Conservation (phyloP, 2,888 invertebrate genomes). For the Drosophila testacea region DNA sequence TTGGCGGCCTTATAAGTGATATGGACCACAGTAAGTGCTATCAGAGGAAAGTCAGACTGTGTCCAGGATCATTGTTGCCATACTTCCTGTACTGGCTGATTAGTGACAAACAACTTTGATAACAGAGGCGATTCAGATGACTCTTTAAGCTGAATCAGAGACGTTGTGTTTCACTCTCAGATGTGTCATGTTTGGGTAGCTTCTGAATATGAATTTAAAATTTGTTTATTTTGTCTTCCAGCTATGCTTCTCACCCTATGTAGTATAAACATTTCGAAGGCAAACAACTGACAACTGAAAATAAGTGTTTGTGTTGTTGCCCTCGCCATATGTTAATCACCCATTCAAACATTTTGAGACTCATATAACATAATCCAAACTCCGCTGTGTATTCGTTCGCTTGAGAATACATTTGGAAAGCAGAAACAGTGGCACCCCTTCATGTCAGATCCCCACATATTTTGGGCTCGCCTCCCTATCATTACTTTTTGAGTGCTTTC, state of each 20-base stretch:
- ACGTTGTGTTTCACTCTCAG: slow-evolving; percentile 24
- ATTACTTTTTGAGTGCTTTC: slow-evolving; percentile 47
- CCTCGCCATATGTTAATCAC: slow-evolving; percentile 72
- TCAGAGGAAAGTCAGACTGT: slow-evolving; percentile 17
- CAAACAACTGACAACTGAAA: slow-evolving; percentile 18
- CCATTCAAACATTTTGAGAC: slow-evolving; percentile 63
- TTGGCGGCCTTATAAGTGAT: slow-evolving; percentile 35
- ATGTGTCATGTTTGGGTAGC: slow-evolving; percentile 12
- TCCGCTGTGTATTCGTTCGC: slow-evolving; percentile 21
- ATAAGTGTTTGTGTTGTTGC: slow-evolving; percentile 36
- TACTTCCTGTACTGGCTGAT: slow-evolving; percentile 48
- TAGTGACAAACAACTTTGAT: slow-evolving; percentile 33
- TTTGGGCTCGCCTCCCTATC: slow-evolving; percentile 37
- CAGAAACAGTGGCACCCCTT: slow-evolving; percentile 76
- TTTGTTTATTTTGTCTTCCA: slow-evolving; percentile 19
- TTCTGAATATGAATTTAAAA: slow-evolving; percentile 9
- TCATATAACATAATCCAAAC: slow-evolving; percentile 60
- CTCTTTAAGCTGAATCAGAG: slow-evolving; percentile 45
- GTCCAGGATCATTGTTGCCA: slow-evolving; percentile 29
- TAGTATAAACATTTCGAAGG: slow-evolving; percentile 28
- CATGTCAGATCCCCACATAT: slow-evolving; percentile 33
- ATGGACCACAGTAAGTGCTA: slow-evolving; percentile 52
- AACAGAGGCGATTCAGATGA: slow-evolving; percentile 35
- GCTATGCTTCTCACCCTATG: slow-evolving; percentile 26
- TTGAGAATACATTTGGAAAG: slow-evolving; percentile 62